Conservation (phyloP, 1,140 invertebrate species). For the Akabosia matsudoensis region DNA sequence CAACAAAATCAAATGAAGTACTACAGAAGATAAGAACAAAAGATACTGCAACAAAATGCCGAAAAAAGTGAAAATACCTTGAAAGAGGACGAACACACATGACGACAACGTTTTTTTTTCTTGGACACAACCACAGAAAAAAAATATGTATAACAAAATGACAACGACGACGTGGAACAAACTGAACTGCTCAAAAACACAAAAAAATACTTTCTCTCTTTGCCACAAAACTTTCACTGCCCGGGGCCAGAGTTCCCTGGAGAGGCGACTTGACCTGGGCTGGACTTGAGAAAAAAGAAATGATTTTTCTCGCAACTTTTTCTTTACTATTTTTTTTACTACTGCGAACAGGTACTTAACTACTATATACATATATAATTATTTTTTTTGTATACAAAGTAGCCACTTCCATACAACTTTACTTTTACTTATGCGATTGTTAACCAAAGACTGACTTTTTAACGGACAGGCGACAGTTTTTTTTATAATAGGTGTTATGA, state of each 20-base stretch:
- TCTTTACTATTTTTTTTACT: not conserved
- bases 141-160: not conserved
- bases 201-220: constrained; percentile 32
- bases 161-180: constrained; percentile 32
- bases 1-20: no score
- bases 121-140: not conserved
- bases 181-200: constrained; percentile 44
- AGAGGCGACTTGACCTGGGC: constrained; percentile 29
- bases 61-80: constrained; percentile 23
- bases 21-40: no score
- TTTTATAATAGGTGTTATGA: not conserved
- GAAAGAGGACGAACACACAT: constrained; percentile 15
- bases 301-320: not conserved
- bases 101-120: no score
- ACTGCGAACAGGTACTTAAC: constrained; percentile 2
- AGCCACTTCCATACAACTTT: constrained; percentile 42
- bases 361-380: not conserved
- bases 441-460: constrained; percentile 47
- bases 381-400: constrained; percentile 18
- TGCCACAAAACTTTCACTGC: constrained; percentile 19
- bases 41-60: not conserved
- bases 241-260: no score
- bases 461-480: constrained; percentile 40
- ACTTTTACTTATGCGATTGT: constrained; percentile 38
- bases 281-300: not conserved